Evolutionary conservation across 2,113 vertebrate genomes (phyloP).

Genomic region (Callopanchax toddi): DNA sequence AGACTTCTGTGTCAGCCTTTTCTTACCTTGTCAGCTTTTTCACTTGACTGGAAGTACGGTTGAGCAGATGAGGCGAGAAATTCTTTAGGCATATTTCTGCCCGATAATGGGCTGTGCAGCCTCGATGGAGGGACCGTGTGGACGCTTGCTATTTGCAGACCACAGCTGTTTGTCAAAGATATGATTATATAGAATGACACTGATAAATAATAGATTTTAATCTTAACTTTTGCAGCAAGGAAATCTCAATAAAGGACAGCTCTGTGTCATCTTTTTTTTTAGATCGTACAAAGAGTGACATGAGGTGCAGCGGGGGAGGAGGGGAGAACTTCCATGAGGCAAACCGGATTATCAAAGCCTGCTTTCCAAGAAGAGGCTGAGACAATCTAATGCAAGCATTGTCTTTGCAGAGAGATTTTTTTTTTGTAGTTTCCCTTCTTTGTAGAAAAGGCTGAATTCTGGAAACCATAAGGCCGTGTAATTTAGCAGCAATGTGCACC

Average conservation of each 20-base stretch:
- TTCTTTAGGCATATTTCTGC: conserved; percentile 64
- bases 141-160: conserved; percentile 60
- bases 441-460: conserved; percentile 45
- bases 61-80: conserved; percentile 69
- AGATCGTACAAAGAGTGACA: conserved; percentile 35
- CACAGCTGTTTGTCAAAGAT: conserved; percentile 76
- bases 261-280: conserved; percentile 45
- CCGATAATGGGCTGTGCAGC: conserved; percentile 61
- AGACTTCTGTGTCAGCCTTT: conserved; percentile 64
- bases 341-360: conserved; percentile 53
- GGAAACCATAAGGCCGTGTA: conserved; percentile 38
- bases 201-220: conserved; percentile 63
- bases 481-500: conserved; percentile 48
- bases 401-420: conserved; percentile 46
- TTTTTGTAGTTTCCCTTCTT: conserved; percentile 17
- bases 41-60: conserved; percentile 60
- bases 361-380: conserved; percentile 46
- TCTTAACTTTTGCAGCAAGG: conserved; percentile 45
- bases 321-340: conserved; percentile 30
- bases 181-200: conserved; percentile 62
- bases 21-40: conserved; percentile 70
- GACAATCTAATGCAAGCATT: conserved; percentile 36
- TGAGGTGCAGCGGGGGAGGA: background rate
- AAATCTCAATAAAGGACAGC: conserved; percentile 30
- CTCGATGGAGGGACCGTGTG: conserved; percentile 26